Percentiles rank a stretch among this genome's conserved stretches.
phyloP scores from a whole-genome alignment of 1,140 invertebrate genomes.

The Trachelipus rathkii region DNA sequence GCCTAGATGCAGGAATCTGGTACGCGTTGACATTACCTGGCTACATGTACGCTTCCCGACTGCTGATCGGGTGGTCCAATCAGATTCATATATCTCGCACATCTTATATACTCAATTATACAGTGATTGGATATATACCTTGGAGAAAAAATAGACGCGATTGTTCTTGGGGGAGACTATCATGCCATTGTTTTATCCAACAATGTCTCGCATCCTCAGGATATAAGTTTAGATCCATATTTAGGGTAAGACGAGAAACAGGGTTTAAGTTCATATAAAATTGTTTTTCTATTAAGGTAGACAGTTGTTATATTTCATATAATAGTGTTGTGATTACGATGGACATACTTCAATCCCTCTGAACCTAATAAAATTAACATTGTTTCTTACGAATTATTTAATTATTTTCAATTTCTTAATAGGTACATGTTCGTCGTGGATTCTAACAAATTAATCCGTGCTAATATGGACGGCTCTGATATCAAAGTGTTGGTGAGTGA shows the following conservation, averaged over 20 bases:
- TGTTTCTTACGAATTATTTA: neutral
- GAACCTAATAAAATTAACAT: too few relatives aligned
- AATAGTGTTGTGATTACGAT: too few relatives aligned
- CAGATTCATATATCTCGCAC: too few relatives aligned
- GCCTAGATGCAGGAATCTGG: too few relatives aligned
- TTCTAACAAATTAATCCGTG: constrained; percentile 77
- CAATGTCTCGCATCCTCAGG: constrained; percentile 83
- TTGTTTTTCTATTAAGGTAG: neutral
- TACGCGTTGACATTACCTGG: too few relatives aligned
- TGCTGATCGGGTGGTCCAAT: too few relatives aligned
- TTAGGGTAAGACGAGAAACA: constrained; percentile 56
- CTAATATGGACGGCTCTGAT: constrained; percentile 86
- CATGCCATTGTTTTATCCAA: constrained; percentile 85
- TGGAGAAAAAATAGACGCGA: constrained; percentile 88
- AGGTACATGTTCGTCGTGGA: constrained; percentile 88
- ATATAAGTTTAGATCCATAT: constrained; percentile 86
- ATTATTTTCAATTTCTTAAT: constrained; percentile 31
- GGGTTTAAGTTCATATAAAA: constrained; percentile 1
- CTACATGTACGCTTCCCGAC: too few relatives aligned
- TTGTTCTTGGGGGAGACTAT: constrained; percentile 75
- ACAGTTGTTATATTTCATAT: too few relatives aligned
- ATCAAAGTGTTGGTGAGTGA: constrained; percentile 77
- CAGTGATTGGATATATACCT: constrained; percentile 85
- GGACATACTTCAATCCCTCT: too few relatives aligned
- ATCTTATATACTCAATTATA: too few relatives aligned